phyloP scores from a whole-genome alignment of 2,113 vertebrate genomes.

The Pterocles gutturalis region DNA sequence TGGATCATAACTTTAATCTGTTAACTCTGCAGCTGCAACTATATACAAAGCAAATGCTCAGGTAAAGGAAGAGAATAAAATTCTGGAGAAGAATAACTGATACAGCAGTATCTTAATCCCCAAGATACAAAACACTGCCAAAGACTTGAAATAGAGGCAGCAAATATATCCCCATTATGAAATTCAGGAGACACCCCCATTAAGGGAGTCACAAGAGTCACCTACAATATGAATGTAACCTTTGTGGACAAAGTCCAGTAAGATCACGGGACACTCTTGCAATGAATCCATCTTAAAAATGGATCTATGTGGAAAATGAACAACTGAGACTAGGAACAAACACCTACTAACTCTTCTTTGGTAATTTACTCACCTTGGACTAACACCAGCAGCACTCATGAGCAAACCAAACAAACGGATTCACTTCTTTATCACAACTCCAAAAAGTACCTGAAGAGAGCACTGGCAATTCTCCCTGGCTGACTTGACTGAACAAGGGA shows the following conservation, averaged over 20 bases:
- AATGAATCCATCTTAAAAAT: neutral
- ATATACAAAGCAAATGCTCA: slow-evolving; percentile 9
- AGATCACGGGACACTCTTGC: neutral
- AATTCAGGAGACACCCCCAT: neutral
- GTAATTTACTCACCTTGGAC: neutral
- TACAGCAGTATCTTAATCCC: neutral
- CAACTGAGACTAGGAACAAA: neutral
- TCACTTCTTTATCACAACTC: neutral
- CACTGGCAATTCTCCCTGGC: neutral
- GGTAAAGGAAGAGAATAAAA: neutral
- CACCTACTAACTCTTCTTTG: slow-evolving; percentile 27
- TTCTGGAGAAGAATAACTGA: neutral
- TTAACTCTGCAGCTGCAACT: neutral
- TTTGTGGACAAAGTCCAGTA: neutral
- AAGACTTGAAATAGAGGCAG: neutral
- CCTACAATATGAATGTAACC: neutral
- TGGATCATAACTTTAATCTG: neutral
- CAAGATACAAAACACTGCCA: slow-evolving; percentile 1
- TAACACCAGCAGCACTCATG: slow-evolving; percentile 1
- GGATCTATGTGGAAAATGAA: neutral
- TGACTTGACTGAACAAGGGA: neutral
- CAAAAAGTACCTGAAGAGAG: neutral
- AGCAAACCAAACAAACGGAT: neutral
- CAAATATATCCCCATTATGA: neutral
- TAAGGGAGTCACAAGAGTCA: neutral